Evolutionary conservation across 2,888 invertebrate genomes (phyloP), one percentile per base, ranked within the genome.

Genomic region (Pterostichus niger): DNA sequence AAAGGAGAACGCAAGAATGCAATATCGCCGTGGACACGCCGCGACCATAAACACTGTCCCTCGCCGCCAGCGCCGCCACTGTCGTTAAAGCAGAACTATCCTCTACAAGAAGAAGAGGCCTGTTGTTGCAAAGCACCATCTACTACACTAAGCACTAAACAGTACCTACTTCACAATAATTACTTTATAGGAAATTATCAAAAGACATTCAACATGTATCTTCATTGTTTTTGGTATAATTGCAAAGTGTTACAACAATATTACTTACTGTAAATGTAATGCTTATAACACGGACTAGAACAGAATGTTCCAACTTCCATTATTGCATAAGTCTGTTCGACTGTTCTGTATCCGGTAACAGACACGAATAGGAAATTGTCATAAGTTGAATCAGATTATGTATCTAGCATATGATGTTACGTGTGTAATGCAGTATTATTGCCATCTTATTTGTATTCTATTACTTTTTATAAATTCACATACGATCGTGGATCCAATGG

Each of bases 31-130:
- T 40, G 40, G 40, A n/a, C 13, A 49, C 49, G 11, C 6, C 13
- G 49, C 64, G n/a, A 49, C 49, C 52, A 52, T 75, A 75, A 75
- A 75, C 75, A 75, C 75, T 52, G 75, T 75, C 75, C 75, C 75
- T 13, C 33, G 64, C 33, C 64, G 11, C 11, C n/a, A 64, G 40
- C 64, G 64, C 10, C 75, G 75, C 35, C 31, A 31, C 64, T 31
- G 75, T 13, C 75, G 35, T 75, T 75, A 75, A 75, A 75, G 75
- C 52, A n/a, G 75, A 75, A 75, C 75, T 52, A 64, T 24, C 64
- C 33, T 10, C 64, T 13, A 13, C 6, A 49, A n/a, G 13, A 9
- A 2, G 49, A 6, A 9, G 10, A 49, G n/a, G 46, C 9, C n/a
- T 61, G 35, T 9, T 4, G 61, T 33, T 61, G 31, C 31, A 33